Percentiles rank a stretch among this genome's conserved stretches.
These are phyloP conservation scores for Poeciliopsis prolifica DNA, from an alignment of 2,113 vertebrate species.

Conservation along the genomic window DNA sequence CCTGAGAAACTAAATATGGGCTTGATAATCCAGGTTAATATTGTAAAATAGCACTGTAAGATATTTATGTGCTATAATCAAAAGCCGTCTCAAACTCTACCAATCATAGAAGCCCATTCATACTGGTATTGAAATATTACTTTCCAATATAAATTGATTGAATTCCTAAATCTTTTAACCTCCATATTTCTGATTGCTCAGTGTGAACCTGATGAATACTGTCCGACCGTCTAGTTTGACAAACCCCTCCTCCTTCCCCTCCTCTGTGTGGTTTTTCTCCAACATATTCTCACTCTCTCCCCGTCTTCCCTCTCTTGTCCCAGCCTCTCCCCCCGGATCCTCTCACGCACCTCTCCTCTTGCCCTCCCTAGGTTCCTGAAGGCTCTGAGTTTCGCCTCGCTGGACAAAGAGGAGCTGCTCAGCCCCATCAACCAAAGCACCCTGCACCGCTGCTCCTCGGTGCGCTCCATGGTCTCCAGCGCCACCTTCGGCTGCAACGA, in stretches of 20 bases:
- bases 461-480: slow-evolving; percentile 96
- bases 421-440: slow-evolving; percentile 98
- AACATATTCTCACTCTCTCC: slow-evolving; percentile 41
- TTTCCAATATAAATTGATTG: background rate
- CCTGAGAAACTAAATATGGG: no score
- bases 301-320: slow-evolving; percentile 39
- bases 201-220: background rate
- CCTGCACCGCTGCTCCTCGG: slow-evolving; percentile 95
- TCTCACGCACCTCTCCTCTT: slow-evolving; percentile 72
- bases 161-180: background rate
- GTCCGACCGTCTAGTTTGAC: background rate
- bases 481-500: slow-evolving; percentile 91
- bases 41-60: background rate
- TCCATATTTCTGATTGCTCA: background rate
- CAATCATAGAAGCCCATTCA: background rate
- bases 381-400: slow-evolving; percentile 96
- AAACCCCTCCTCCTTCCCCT: slow-evolving; percentile 18
- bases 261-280: slow-evolving; percentile 45
- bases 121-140: background rate
- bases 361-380: slow-evolving; percentile 91
- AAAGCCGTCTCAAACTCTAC: background rate
- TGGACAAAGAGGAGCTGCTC: slow-evolving; percentile 98
- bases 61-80: background rate
- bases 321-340: slow-evolving; percentile 72
- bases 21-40: background rate